phyloP scores from a whole-genome alignment of 1,140 invertebrate genomes.

The Galleria mellonella region DNA sequence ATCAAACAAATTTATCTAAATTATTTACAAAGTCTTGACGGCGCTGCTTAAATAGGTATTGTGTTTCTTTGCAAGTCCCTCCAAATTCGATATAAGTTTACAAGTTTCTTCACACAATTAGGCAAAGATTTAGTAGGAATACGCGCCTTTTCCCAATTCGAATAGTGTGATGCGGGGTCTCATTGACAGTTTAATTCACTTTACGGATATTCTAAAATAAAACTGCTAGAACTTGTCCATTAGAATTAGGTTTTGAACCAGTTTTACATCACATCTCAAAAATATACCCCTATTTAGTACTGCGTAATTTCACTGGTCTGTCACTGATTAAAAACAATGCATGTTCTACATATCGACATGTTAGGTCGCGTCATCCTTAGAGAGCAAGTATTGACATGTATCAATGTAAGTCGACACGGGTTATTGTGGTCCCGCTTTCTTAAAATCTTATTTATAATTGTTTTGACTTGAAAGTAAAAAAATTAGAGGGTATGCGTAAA shows the following conservation, averaged over 20 bases:
- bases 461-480: too few relatives aligned
- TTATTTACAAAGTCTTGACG: too few relatives aligned
- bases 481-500: too few relatives aligned
- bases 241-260: conserved; percentile 31
- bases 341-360: not conserved
- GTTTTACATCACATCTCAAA: conserved; percentile 1
- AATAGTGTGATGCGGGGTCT: conserved; percentile 34
- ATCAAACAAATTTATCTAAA: too few relatives aligned
- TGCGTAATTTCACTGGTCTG: not conserved
- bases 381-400: not conserved
- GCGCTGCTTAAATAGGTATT: conserved; percentile 19
- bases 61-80: conserved; percentile 17
- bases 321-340: not conserved
- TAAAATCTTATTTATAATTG: too few relatives aligned
- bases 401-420: not conserved
- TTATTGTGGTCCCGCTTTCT: too few relatives aligned
- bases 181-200: conserved; percentile 27
- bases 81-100: not conserved
- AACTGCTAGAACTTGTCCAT: conserved; percentile 28
- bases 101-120: conserved; percentile 14
- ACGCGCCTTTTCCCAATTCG: conserved; percentile 28
- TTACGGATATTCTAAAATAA: conserved; percentile 37
- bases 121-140: conserved; percentile 24
- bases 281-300: not conserved
- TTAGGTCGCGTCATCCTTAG: not conserved